A percentile compares a stretch with the other conserved stretches of the same genome.
These are phyloP conservation scores for Cheilosia scutellata DNA, from an alignment of 2,888 invertebrate species.

Conservation along the genomic window DNA sequence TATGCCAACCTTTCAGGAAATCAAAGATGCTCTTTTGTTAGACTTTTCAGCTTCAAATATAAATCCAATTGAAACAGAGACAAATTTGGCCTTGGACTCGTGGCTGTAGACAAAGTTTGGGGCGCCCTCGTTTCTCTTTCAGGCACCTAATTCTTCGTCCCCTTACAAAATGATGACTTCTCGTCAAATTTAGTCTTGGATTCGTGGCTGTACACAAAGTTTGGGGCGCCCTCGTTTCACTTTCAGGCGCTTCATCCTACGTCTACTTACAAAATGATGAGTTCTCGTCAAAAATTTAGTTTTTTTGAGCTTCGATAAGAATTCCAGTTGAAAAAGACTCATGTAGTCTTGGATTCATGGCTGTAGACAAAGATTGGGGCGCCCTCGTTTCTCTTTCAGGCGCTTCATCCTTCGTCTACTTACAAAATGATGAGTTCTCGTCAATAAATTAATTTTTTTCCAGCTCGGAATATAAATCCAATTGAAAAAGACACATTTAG, in stretches of 20 bases:
- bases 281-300: no score
- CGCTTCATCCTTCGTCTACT: not conserved
- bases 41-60: no score
- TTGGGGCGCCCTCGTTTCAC: not conserved
- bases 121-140: not conserved
- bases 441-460: no score
- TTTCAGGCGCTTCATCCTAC: not conserved
- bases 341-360: not conserved
- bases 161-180: no score
- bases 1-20: no score
- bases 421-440: no score
- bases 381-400: not conserved
- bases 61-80: no score
- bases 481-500: not conserved
- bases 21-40: no score
- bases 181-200: not conserved
- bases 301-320: no score
- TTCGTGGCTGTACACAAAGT: not conserved
- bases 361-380: not conserved
- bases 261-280: no score
- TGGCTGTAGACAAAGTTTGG: not conserved
- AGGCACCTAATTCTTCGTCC: not conserved
- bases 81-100: not conserved
- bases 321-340: no score
- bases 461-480: no score